A percentile compares a stretch with the other conserved stretches of the same genome.
Conservation (phyloP, 2,888 invertebrate species). For the Patella depressa region DNA sequence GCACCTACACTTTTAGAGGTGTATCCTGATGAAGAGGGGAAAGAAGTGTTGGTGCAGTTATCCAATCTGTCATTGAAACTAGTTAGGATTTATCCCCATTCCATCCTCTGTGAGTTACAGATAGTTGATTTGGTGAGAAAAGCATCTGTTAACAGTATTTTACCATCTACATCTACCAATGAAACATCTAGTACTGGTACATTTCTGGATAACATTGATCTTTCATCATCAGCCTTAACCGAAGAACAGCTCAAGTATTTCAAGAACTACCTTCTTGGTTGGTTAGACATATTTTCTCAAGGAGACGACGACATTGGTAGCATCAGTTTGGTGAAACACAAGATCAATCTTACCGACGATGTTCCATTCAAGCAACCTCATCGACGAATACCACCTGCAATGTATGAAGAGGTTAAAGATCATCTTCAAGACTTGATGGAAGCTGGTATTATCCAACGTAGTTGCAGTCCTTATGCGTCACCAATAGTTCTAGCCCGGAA, state of each 20-base stretch:
- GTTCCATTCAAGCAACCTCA: neutral
- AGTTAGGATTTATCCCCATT: neutral
- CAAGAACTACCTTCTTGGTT: neutral
- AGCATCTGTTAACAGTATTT: neutral
- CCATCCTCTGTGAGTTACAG: neutral
- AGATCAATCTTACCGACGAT: neutral
- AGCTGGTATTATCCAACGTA: neutral
- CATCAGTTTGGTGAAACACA: neutral
- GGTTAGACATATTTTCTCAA: neutral
- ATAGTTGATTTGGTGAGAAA: neutral
- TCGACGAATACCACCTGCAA: neutral
- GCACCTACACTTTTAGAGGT: neutral
- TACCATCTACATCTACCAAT: too few species aligned
- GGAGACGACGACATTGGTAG: neutral
- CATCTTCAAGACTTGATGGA: neutral
- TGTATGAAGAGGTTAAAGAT: neutral
- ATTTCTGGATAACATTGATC: neutral
- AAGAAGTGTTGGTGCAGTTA: neutral
- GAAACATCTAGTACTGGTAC: neutral
- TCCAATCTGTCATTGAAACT: neutral
- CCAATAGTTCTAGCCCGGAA: slow-evolving; percentile 21
- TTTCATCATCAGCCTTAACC: neutral
- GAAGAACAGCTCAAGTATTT: neutral
- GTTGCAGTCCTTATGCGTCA: too few species aligned
- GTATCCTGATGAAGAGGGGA: neutral